A percentile compares a stretch with the other conserved stretches of the same genome.
phyloP scores from a whole-genome alignment of 2,888 invertebrate genomes.

The Scaptomyza reducta region DNA sequence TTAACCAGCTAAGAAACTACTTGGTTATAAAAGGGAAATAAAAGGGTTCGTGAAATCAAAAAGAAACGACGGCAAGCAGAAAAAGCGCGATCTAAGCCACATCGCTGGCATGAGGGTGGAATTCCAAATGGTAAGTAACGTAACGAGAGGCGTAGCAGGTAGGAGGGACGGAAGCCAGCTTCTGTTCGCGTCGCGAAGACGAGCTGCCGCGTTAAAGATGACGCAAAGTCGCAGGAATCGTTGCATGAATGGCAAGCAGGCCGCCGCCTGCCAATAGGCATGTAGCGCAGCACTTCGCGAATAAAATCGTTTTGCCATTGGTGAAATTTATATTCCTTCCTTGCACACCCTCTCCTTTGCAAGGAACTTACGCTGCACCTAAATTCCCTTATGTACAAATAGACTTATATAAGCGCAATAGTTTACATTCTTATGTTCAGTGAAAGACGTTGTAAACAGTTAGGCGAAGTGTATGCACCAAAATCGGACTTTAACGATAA shows the following conservation, averaged over 20 bases:
- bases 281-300: background rate
- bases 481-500: too few species aligned
- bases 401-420: background rate
- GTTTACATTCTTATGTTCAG: too few species aligned
- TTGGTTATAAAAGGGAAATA: too few species aligned
- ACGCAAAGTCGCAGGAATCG: background rate
- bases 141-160: background rate
- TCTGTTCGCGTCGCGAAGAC: background rate
- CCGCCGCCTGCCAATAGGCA: slow-evolving; percentile 13
- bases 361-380: background rate
- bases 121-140: too few species aligned
- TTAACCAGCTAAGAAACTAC: too few species aligned
- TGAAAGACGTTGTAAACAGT: too few species aligned
- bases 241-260: background rate
- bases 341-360: background rate
- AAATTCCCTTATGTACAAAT: background rate
- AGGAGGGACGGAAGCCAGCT: background rate
- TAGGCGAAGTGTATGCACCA: too few species aligned
- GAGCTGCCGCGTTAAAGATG: background rate
- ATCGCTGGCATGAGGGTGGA: background rate
- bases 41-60: too few species aligned
- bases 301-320: background rate
- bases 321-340: background rate
- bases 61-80: too few species aligned
- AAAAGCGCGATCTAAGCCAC: background rate